These are phyloP conservation scores for Cuculus canorus DNA, from an alignment of 2,797 vertebrate genomes.

Conservation along the genomic window DNA sequence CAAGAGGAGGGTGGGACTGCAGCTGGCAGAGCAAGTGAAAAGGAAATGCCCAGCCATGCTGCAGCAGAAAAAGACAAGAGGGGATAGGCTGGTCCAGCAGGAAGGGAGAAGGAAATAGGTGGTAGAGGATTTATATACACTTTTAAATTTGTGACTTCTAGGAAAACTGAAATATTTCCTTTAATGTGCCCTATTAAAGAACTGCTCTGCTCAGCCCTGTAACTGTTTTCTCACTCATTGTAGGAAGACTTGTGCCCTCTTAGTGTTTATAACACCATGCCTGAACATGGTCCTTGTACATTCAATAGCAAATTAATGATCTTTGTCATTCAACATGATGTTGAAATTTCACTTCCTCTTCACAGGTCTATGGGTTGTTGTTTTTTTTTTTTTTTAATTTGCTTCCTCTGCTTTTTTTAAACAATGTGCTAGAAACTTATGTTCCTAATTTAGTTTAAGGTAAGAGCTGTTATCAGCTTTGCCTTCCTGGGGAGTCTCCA, in stretches of 20 bases:
- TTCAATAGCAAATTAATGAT: neutral
- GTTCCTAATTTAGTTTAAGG: neutral
- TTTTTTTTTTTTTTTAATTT: neutral
- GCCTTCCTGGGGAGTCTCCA: neutral
- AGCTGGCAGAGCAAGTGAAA: neutral
- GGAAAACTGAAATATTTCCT: neutral
- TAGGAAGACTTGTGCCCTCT: neutral
- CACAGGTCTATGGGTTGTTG: neutral
- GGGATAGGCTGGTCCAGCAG: neutral
- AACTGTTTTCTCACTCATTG: neutral
- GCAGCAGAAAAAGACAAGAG: neutral
- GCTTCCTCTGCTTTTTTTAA: neutral
- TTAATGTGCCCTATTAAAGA: neutral
- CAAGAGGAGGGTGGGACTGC: neutral
- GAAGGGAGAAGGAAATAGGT: neutral
- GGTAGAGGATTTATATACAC: neutral
- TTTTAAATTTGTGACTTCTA: neutral
- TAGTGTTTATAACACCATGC: neutral
- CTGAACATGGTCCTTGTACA: neutral
- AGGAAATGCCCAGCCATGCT: neutral
- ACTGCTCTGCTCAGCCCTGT: neutral
- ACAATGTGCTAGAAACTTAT: neutral
- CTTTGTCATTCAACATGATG: neutral
- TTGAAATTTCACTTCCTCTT: neutral
- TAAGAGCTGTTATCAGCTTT: slow-evolving; percentile 25